A percentile compares a stretch with the other conserved stretches of the same genome.
Conservation (phyloP, 2,797 vertebrate species). For the Acanthurus lineatus region DNA sequence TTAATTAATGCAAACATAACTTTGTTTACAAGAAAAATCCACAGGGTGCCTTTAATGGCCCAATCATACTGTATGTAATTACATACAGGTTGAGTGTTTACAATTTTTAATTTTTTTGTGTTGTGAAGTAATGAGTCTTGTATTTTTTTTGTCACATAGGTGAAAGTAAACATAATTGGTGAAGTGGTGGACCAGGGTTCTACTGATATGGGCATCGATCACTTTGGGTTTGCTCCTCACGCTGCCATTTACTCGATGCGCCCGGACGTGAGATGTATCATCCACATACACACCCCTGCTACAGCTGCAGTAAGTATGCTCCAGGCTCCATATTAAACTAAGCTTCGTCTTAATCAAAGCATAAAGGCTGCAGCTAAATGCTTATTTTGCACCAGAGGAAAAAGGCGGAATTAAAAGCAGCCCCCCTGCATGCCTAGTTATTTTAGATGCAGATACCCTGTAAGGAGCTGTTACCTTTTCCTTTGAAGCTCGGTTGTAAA, state of each 20-base stretch:
- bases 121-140: conserved; percentile 1
- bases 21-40: conserved; percentile 7
- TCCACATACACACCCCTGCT: conserved; percentile 93
- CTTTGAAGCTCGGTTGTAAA: conserved; percentile 70
- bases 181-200: conserved; percentile 94
- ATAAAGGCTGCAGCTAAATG: conserved; percentile 54
- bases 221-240: conserved; percentile 92
- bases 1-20: conserved; percentile 5
- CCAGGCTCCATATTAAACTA: conserved; percentile 32
- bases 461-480: conserved; percentile 44
- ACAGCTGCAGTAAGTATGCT: conserved; percentile 93
- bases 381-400: conserved; percentile 46
- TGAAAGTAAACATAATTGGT: conserved; percentile 96
- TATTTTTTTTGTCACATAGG: conserved; percentile 76
- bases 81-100: neutral
- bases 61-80: conserved; percentile 9
- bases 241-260: conserved; percentile 94
- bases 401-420: conserved; percentile 49
- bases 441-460: conserved; percentile 48
- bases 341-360: conserved; percentile 42
- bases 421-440: conserved; percentile 48
- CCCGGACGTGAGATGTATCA: conserved; percentile 94
- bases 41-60: conserved; percentile 12
- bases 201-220: conserved; percentile 90
- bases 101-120: neutral